Conservation (phyloP, 1,140 invertebrate species). For the Manduca sexta region DNA sequence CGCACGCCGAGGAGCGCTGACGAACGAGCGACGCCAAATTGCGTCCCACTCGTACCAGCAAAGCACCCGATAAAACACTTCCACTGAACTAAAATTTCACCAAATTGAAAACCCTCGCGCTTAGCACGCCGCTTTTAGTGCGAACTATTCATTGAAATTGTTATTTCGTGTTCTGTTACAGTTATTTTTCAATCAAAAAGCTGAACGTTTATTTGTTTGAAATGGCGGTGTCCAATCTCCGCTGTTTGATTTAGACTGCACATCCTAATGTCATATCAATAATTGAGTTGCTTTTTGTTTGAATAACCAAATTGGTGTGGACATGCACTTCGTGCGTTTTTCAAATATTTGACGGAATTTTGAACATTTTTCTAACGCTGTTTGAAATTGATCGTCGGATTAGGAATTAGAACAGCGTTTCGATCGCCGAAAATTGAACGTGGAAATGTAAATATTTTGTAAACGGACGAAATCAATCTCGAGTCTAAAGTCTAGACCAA, state of each 20-base stretch:
- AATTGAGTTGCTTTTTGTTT: slow-evolving; percentile 4
- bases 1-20: too few species aligned
- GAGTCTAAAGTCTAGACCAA: too few species aligned
- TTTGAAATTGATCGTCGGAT: too few species aligned
- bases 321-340: background rate
- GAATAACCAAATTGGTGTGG: background rate
- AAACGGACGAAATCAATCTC: too few species aligned
- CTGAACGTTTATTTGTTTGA: slow-evolving; percentile 25
- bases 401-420: too few species aligned
- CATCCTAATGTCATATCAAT: slow-evolving; percentile 3
- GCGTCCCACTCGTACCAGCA: background rate
- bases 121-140: slow-evolving; percentile 27
- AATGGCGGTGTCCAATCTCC: slow-evolving; percentile 9
- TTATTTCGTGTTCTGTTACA: slow-evolving; percentile 34
- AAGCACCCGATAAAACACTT: slow-evolving; percentile 31
- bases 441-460: too few species aligned
- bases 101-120: slow-evolving; percentile 43
- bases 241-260: slow-evolving; percentile 10
- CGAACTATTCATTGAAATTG: slow-evolving; percentile 41
- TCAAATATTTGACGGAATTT: background rate
- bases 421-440: background rate
- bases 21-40: too few species aligned
- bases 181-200: slow-evolving; percentile 29
- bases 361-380: background rate
- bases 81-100: slow-evolving; percentile 34